Conservation (phyloP, 2,797 vertebrate species). For the Halcyon leucocephala region DNA sequence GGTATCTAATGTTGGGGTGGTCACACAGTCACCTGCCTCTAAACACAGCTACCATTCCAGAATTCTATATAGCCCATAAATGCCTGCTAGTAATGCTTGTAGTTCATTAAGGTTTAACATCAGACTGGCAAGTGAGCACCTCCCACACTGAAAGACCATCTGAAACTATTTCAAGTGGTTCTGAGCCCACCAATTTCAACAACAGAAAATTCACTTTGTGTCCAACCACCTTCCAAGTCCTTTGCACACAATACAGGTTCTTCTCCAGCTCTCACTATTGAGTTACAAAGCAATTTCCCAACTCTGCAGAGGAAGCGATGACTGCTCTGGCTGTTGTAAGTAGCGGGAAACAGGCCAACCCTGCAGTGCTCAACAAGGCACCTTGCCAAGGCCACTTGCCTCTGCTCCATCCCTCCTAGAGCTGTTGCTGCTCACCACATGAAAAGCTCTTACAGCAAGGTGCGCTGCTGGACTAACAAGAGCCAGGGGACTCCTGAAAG, state of each 20-base stretch:
- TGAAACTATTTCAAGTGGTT: background rate
- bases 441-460: background rate
- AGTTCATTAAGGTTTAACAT: background rate
- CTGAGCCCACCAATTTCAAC: background rate
- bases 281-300: background rate
- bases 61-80: background rate
- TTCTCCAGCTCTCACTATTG: background rate
- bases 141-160: background rate
- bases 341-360: conserved; percentile 13
- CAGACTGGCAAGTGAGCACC: background rate
- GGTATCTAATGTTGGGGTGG: background rate
- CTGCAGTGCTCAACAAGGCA: conserved; percentile 16
- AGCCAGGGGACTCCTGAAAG: background rate
- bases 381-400: conserved; percentile 2
- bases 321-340: background rate
- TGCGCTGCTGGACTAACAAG: background rate
- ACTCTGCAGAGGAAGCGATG: background rate
- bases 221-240: background rate
- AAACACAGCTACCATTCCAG: background rate
- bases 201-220: background rate
- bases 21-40: background rate
- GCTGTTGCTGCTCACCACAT: background rate
- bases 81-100: background rate
- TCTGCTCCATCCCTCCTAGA: background rate
- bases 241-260: background rate